Conservation (phyloP, 2,888 invertebrate species). For the Plebejus argus region DNA sequence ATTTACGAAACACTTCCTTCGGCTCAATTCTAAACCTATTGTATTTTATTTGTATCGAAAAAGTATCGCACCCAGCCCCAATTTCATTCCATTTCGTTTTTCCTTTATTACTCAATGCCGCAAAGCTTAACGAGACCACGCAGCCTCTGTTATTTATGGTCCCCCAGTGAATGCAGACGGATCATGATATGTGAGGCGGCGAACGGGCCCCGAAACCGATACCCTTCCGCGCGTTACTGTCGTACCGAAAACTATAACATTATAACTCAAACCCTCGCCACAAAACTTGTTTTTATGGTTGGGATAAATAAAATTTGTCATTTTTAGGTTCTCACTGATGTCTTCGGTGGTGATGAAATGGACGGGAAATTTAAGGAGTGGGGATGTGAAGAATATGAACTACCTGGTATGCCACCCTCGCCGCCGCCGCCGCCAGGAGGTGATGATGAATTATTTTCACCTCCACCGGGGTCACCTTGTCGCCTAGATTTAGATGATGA, state of each 20-base stretch:
- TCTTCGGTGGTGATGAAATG: conserved; percentile 83
- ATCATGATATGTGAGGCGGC: conserved; percentile 74
- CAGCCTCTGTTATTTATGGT: conserved; percentile 78
- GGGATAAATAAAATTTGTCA: conserved; percentile 1
- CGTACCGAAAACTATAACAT: conserved; percentile 64
- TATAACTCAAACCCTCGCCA: conserved; percentile 28
- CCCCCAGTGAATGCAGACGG: conserved; percentile 77
- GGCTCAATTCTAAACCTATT: conserved; percentile 73
- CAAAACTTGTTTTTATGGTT: conserved; percentile 20
- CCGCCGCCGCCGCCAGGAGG: conserved; percentile 88
- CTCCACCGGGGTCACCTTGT: conserved; percentile 85
- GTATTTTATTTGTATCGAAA: conserved; percentile 70
- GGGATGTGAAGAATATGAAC: conserved; percentile 86
- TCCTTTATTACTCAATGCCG: conserved; percentile 80
- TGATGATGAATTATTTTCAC: conserved; percentile 92
- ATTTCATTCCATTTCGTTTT: conserved; percentile 81
- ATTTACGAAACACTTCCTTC: conserved; percentile 64
- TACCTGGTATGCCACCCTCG: conserved; percentile 86
- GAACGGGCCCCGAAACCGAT: conserved; percentile 65
- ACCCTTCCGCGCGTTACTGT: conserved; percentile 75
- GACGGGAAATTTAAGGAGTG: conserved; percentile 76
- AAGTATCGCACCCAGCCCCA: conserved; percentile 77
- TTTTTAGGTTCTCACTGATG: conserved; percentile 87
- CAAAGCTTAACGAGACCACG: conserved; percentile 78
- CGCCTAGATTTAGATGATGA: conserved; percentile 81